These are phyloP conservation scores for Psophia crepitans DNA, from an alignment of 2,113 vertebrate genomes.

Conservation along the genomic window DNA sequence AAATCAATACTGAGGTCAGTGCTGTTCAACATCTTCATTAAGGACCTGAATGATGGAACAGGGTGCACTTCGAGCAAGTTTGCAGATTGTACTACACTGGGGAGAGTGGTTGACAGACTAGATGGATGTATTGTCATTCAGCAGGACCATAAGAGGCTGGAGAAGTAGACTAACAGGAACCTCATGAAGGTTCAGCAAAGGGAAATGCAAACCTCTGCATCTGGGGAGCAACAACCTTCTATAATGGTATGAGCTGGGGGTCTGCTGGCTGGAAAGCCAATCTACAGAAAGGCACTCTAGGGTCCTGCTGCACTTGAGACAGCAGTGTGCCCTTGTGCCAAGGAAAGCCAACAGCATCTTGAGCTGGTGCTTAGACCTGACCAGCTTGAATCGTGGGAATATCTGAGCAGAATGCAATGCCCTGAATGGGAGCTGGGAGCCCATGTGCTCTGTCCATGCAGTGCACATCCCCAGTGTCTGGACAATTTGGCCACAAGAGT, in stretches of 20 bases:
- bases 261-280: background rate
- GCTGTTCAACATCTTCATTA: background rate
- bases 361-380: background rate
- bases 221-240: background rate
- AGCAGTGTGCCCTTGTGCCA: background rate
- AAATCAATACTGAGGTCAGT: background rate
- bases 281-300: background rate
- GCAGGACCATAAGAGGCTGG: background rate
- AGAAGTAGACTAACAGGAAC: background rate
- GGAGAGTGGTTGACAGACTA: background rate
- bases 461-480: background rate
- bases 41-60: background rate
- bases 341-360: background rate
- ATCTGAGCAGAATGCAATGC: rapidly evolving
- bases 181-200: background rate
- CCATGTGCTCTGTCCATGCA: rapidly evolving
- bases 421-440: background rate
- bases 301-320: background rate
- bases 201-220: background rate
- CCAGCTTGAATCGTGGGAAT: rapidly evolving
- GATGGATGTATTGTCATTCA: background rate
- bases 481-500: background rate
- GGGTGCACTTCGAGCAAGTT: background rate
- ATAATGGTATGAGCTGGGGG: background rate
- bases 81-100: background rate